Evolutionary conservation across 1,140 invertebrate species (phyloP).

Genomic region (honey bee (Apis mellifera)): DNA sequence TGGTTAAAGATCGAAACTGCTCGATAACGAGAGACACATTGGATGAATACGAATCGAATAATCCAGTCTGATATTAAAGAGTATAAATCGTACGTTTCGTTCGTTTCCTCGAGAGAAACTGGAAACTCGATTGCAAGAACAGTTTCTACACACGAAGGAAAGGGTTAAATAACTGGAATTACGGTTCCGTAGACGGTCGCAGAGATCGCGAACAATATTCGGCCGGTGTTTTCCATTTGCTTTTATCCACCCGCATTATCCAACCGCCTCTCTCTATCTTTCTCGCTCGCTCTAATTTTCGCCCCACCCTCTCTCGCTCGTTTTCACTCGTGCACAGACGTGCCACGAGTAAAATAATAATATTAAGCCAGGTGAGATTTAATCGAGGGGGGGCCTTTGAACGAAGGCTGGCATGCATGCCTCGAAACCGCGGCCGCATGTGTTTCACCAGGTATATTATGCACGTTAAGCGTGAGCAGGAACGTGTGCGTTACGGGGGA

Average conservation of each 20-base stretch:
- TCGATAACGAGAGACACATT: no score
- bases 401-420: constrained; percentile 65
- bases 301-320: constrained; percentile 3
- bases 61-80: no score
- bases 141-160: constrained; percentile 1
- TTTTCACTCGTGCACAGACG: constrained; percentile 29
- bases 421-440: constrained; percentile 29
- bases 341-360: constrained; percentile 68
- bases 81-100: no score
- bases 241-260: constrained; percentile 20
- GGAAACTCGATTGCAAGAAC: background rate
- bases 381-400: constrained; percentile 62
- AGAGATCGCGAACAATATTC: constrained; percentile 18
- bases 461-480: background rate
- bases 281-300: background rate
- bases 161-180: constrained; percentile 21
- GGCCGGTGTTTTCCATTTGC: background rate
- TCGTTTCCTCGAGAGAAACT: background rate
- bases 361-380: constrained; percentile 71
- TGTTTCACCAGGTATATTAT: background rate
- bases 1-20: no score
- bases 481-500: background rate
- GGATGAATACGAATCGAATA: no score
- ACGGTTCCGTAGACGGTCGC: constrained; percentile 12
- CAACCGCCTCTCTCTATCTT: background rate